Conservation (phyloP, 2,113 vertebrate genomes). For the Pardalotus punctatus region DNA sequence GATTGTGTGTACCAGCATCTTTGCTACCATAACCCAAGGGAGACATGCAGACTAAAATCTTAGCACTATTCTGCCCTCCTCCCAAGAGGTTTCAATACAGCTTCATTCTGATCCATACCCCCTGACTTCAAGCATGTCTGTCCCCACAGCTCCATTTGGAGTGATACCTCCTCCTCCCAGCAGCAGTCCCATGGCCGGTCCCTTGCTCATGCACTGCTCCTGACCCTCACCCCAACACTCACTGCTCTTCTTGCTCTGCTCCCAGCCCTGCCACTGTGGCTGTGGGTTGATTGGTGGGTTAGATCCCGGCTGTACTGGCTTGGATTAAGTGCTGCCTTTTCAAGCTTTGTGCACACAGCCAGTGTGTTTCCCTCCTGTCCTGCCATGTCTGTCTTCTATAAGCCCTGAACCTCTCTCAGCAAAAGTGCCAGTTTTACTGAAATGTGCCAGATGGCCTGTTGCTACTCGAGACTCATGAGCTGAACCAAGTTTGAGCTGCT, state of each 20-base stretch:
- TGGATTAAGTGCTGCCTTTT: not conserved
- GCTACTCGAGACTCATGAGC: not conserved
- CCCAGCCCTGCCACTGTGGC: not conserved
- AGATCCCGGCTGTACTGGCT: accelerated
- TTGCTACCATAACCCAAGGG: not conserved
- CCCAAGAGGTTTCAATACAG: not conserved
- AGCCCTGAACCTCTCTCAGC: not conserved
- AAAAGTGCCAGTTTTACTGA: not conserved
- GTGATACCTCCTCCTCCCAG: not conserved
- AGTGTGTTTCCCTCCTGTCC: not conserved
- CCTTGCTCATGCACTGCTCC: accelerated
- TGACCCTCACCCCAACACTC: not conserved
- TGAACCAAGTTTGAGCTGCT: constrained; percentile 16
- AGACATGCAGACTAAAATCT: not conserved
- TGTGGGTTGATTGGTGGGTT: not conserved
- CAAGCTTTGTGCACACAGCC: not conserved
- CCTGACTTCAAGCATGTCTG: not conserved
- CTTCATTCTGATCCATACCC: not conserved
- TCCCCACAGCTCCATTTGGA: not conserved
- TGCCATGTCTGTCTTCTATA: not conserved
- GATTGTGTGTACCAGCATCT: not conserved
- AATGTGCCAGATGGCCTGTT: constrained; percentile 14
- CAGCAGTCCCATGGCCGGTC: not conserved
- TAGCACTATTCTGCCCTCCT: not conserved
- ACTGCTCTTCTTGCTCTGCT: not conserved